Evolutionary conservation across 2,888 invertebrate species (phyloP).

Genomic region (Limenitis arthemis): DNA sequence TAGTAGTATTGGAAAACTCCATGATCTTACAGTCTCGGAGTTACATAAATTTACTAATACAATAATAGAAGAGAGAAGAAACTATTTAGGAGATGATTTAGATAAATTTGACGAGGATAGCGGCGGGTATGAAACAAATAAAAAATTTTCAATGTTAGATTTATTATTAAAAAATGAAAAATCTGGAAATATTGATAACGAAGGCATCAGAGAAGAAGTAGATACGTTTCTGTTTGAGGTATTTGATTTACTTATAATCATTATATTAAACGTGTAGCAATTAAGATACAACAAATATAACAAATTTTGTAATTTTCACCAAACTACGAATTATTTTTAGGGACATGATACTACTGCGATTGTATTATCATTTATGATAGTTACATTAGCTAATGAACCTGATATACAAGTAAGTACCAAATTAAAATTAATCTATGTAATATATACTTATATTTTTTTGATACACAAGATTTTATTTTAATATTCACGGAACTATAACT

Average conservation of each 20-base stretch:
- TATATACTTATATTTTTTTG: too few species aligned
- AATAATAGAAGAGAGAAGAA: constrained; percentile 54
- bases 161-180: constrained; percentile 71
- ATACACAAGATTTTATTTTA: too few species aligned
- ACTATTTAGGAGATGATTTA: constrained; percentile 26
- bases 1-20: too few species aligned
- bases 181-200: constrained; percentile 67
- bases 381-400: constrained; percentile 56
- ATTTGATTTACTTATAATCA: constrained; percentile 20
- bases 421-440: too few species aligned
- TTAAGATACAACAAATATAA: neutral
- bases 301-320: neutral
- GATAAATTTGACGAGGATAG: constrained; percentile 2
- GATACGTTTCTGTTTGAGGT: constrained; percentile 82
- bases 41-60: too few species aligned
- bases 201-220: constrained; percentile 77
- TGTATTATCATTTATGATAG: constrained; percentile 43
- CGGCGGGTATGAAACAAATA: constrained; percentile 32
- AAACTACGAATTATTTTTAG: constrained; percentile 31
- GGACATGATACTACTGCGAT: constrained; percentile 63
- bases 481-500: too few species aligned
- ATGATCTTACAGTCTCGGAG: too few species aligned
- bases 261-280: neutral
- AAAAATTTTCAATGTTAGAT: constrained; percentile 74
- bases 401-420: constrained; percentile 43